These are phyloP conservation scores for Aphrocallistes beatrix DNA, from an alignment of 37 sponge, comb jelly and placozoan species.

Conservation along the genomic window DNA sequence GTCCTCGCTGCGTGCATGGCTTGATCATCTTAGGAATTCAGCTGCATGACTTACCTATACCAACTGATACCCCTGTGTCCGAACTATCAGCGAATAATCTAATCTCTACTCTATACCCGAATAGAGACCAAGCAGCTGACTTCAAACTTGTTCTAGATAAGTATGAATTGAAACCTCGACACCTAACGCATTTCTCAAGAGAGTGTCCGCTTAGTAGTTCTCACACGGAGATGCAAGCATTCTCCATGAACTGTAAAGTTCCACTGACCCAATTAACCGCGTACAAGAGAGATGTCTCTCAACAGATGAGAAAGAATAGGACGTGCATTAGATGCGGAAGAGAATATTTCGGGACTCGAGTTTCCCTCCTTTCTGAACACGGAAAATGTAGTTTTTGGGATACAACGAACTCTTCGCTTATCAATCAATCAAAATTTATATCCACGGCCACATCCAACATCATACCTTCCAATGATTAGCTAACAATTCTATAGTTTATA, in stretches of 20 bases:
- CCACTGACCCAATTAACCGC: neutral
- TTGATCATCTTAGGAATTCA: neutral
- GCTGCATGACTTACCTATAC: neutral
- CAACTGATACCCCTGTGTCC: neutral
- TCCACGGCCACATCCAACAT: neutral
- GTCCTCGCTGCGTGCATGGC: neutral
- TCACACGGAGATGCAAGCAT: neutral
- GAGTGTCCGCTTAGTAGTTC: neutral
- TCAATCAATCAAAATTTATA: neutral
- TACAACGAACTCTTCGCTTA: neutral
- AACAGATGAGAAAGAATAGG: neutral
- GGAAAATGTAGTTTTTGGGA: neutral
- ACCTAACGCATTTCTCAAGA: neutral
- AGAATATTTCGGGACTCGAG: neutral
- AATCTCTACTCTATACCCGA: neutral
- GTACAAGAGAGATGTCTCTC: neutral
- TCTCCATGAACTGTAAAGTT: neutral
- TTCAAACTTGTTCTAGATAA: neutral
- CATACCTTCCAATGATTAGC: too few relatives aligned
- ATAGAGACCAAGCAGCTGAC: conserved; percentile 6
- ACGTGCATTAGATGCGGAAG: neutral
- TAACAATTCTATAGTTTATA: too few relatives aligned
- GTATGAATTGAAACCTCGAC: neutral
- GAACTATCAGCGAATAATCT: neutral
- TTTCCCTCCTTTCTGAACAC: neutral